These are phyloP conservation scores for Cerceris ruficornis DNA, from an alignment of 2,888 invertebrate genomes.

Conservation along the genomic window DNA sequence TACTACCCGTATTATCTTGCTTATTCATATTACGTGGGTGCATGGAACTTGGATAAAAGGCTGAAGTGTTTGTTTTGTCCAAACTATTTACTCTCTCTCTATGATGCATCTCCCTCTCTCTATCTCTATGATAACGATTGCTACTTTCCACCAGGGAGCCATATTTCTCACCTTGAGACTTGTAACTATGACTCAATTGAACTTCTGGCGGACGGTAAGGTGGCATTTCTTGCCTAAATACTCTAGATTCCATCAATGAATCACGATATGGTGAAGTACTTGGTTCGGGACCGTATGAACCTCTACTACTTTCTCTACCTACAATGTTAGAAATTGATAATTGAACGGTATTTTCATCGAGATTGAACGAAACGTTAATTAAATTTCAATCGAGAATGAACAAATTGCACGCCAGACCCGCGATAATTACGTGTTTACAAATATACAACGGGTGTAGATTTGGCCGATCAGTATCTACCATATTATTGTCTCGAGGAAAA, in stretches of 20 bases:
- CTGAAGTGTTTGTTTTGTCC: slow-evolving; percentile 76
- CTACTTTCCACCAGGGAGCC: slow-evolving; percentile 75
- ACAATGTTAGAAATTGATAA: slow-evolving; percentile 2
- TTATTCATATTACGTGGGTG: slow-evolving; percentile 74
- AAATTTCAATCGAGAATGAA: too few species aligned
- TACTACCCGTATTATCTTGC: slow-evolving; percentile 72
- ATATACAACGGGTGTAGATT: too few species aligned
- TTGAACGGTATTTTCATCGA: background rate
- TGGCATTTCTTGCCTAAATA: slow-evolving; percentile 76
- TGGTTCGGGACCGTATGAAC: slow-evolving; percentile 76
- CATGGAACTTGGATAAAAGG: slow-evolving; percentile 74
- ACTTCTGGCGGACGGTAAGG: slow-evolving; percentile 77
- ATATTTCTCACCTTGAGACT: slow-evolving; percentile 76
- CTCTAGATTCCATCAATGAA: slow-evolving; percentile 73
- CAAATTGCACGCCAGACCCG: too few species aligned
- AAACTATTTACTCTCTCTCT: slow-evolving; percentile 79
- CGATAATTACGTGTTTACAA: too few species aligned
- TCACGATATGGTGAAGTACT: slow-evolving; percentile 79
- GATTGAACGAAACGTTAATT: too few species aligned
- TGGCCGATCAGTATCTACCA: too few species aligned
- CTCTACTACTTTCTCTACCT: slow-evolving; percentile 76
- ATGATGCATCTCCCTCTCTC: slow-evolving; percentile 73
- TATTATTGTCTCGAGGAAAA: too few species aligned
- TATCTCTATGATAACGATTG: slow-evolving; percentile 75
- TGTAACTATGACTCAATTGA: slow-evolving; percentile 73